Conservation (phyloP, 2,888 invertebrate species). For the Hyalella azteca region DNA sequence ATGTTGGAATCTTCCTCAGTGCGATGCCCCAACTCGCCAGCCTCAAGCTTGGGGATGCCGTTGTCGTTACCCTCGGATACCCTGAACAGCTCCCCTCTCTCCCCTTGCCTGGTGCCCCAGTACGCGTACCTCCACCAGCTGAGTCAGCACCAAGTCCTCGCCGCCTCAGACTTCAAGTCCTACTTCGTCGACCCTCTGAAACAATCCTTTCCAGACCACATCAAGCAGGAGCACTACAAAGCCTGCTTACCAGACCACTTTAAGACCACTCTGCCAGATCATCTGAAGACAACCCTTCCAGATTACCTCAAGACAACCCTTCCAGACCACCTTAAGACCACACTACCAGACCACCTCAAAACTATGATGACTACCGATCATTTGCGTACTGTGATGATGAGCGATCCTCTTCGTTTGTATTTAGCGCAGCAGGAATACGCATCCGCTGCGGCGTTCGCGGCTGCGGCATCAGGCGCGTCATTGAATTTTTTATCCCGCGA, state of each 20-base stretch:
- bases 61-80: not conserved
- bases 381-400: slow-evolving; percentile 17
- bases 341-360: slow-evolving; percentile 6
- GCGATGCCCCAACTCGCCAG: slow-evolving; percentile 22
- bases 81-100: not conserved
- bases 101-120: slow-evolving; percentile 16
- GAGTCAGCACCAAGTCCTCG: slow-evolving; percentile 8
- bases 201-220: not conserved
- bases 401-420: slow-evolving; percentile 28
- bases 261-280: slow-evolving; percentile 8
- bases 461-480: not conserved
- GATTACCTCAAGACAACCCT: not conserved
- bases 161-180: not conserved
- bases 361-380: slow-evolving; percentile 1
- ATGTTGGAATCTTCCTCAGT: slow-evolving; percentile 31
- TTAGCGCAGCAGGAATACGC: slow-evolving; percentile 28
- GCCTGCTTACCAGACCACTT: slow-evolving; percentile 7
- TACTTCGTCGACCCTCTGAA: slow-evolving; percentile 14
- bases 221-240: not conserved
- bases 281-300: not conserved
- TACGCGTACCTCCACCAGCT: slow-evolving; percentile 23
- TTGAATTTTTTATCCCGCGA: not conserved
- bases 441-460: not conserved
- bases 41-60: not conserved
- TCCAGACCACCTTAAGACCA: slow-evolving; percentile 24